Base-by-base conservation (phyloP, 2,888 invertebrate species). In the Leptopilina drosophilae region DNA sequence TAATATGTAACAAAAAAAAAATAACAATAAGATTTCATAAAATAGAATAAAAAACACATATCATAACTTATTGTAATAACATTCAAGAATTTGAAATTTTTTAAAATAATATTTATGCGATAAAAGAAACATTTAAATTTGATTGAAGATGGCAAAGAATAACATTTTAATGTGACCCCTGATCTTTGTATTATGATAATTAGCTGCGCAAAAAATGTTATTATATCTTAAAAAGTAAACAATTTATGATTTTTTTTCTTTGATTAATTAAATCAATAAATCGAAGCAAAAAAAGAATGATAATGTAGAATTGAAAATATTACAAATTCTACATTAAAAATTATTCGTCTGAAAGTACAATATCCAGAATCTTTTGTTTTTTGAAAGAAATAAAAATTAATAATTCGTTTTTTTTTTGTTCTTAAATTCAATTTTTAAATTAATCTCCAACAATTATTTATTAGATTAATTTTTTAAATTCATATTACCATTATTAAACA, bases 121-220 rank as follows among this genome's bases (percentile, higher is more conserved):
- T 12, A 49, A 69, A n/a, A 7, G 26, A 53, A 69, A 33, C 20
- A 69, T 33, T 73, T 6, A 73, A 56, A 5, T 40, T 73, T 56
- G n/a, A 14, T 69, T 69, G 12, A 49, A 56, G 33, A 73, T 73
- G 40, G 73, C 73, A 73, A 73, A 73, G 33, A 56, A 73, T 73
- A 26, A 26, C 49, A 20, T 42, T 69, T 69, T 73, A 14, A 9
- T 56, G 56, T 73, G 73, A 73, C 73, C 73, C 73, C 56, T 56
- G 73, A 73, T 73, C 56, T 26, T 56, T 67, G 15, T 42, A 42
- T 5, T 5, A 42, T 49, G 49, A 33, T 62, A 73, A 73, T 73
- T 73, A 73, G 56, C 56, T 73, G 56, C 73, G 73, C 73, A 49
- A 56, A 56, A 33, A 33, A 4, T 33, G n/a, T 53, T 53, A 9